Conservation (phyloP, 2,797 vertebrate species). For the Pseudopleuronectes americanus region DNA sequence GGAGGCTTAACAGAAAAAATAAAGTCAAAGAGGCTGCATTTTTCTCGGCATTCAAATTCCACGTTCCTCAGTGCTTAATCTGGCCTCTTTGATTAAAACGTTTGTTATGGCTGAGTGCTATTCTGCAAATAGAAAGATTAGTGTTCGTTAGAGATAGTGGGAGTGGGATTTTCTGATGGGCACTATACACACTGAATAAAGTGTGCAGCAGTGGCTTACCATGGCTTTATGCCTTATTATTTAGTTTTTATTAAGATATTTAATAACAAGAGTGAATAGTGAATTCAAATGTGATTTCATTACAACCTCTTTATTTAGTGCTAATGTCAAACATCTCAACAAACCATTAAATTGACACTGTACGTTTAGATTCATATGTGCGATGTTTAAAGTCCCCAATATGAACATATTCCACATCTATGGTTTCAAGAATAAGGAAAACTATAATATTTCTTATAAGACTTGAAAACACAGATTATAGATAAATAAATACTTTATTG, state of each 20-base stretch:
- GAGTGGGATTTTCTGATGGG: conserved; percentile 15
- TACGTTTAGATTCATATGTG: too few relatives aligned
- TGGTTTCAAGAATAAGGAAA: not conserved
- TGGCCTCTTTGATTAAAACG: conserved; percentile 42
- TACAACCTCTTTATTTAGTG: not conserved
- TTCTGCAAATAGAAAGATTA: conserved; percentile 52
- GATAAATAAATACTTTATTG: too few relatives aligned
- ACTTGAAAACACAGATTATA: too few relatives aligned
- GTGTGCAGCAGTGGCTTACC: not conserved
- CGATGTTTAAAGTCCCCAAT: not conserved
- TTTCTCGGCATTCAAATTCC: conserved; percentile 29
- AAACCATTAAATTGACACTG: not conserved
- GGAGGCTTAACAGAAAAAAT: conserved; percentile 42
- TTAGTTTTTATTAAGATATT: too few relatives aligned
- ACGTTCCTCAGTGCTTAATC: conserved; percentile 33
- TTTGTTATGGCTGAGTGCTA: conserved; percentile 33
- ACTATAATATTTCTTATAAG: too few relatives aligned
- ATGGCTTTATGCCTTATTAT: too few relatives aligned
- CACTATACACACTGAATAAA: conserved; percentile 2
- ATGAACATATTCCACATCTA: conserved; percentile 2
- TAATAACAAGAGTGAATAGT: too few relatives aligned
- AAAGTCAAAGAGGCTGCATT: conserved; percentile 16
- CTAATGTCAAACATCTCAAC: conserved; percentile 3
- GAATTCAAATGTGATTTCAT: too few relatives aligned
- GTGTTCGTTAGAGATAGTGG: conserved; percentile 33